phyloP scores from a whole-genome alignment of 2,113 vertebrate genomes.

The Hiodon alosoides region DNA sequence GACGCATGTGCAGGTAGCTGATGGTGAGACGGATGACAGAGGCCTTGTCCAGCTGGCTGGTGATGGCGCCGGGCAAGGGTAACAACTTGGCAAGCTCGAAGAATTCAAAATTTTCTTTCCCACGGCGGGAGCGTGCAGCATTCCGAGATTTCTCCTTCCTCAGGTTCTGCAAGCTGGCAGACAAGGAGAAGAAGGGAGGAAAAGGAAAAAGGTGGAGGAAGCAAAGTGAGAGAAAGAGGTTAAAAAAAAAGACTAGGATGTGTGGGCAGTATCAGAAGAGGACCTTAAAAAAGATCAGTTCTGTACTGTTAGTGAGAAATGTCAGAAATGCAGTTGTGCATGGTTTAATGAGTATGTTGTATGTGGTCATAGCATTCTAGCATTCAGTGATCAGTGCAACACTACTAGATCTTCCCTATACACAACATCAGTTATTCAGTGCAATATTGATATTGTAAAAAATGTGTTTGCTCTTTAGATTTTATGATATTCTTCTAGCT shows the following conservation, averaged over 20 bases:
- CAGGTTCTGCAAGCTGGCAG: slow-evolving; percentile 75
- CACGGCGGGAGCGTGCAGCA: slow-evolving; percentile 80
- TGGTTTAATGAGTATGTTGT: too few species aligned
- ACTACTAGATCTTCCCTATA: too few species aligned
- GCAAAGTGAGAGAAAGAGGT: neutral
- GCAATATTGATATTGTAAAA: too few species aligned
- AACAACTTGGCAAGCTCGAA: slow-evolving; percentile 86
- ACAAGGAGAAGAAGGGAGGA: slow-evolving; percentile 14
- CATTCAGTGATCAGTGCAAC: too few species aligned
- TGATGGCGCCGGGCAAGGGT: slow-evolving; percentile 81
- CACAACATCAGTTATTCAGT: too few species aligned
- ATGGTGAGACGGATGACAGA: slow-evolving; percentile 85
- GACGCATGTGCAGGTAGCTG: slow-evolving; percentile 85
- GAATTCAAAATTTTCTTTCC: slow-evolving; percentile 89
- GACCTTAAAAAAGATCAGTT: neutral
- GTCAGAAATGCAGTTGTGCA: too few species aligned
- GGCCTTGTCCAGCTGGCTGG: slow-evolving; percentile 87
- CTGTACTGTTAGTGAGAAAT: too few species aligned
- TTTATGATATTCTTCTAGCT: too few species aligned
- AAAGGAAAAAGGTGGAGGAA: neutral
- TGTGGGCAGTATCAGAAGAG: neutral
- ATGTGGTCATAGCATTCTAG: too few species aligned
- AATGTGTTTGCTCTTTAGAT: too few species aligned
- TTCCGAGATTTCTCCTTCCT: slow-evolving; percentile 88
- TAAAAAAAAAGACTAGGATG: neutral